Evolutionary conservation across 2,888 invertebrate genomes (phyloP), one percentile per base, ranked within the genome.

Genomic region (Urechis unicinctus): DNA sequence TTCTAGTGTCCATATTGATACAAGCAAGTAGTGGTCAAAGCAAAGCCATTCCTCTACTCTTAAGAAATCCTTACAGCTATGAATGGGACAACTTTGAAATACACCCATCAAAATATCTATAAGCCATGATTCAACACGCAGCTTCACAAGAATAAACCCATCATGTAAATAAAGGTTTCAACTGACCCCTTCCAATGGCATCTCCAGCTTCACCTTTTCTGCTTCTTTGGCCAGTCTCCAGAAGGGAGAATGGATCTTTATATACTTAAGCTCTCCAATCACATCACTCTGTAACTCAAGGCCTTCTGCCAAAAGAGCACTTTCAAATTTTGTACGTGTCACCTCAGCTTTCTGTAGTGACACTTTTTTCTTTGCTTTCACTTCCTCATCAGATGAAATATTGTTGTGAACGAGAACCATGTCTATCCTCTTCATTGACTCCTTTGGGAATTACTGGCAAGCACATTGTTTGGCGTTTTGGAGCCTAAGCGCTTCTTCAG

Each of bases 181-280:
- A 13, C 64, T 66, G 65, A 77, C 78, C 62, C 69, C 72, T 61
- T 66, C 63, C 21, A 78, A 55, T 13, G 75, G 73, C 75, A 78
- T 72, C 61, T 78, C 70, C 42, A 78, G 56, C 36, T 71, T 68
- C 17, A 72, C 66, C 30, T 57, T 61, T 52, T 78, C 76, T 2
- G 78, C 78, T 58, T 78, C 74, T 4, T 61, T 55, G 60, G 73
- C 72, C 25, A 78, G 60, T 42, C 75, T 62, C 43, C 66, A 63
- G 59, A 77, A 75, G 0, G 77, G 73, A 52, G 69, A 66, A 56
- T 72, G 70, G 2, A 78, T 59, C 43, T 72, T 69, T 21, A 60
- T n/a, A 26, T 42, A 60, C n/a, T 54, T 45, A 22, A 50, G 30
- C 1, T 58, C 49, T 28, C 43, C 58, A 17, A 49, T 49, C 13